Evolutionary conservation across 1,140 invertebrate genomes (phyloP).

Genomic region (Drosophila tani): DNA sequence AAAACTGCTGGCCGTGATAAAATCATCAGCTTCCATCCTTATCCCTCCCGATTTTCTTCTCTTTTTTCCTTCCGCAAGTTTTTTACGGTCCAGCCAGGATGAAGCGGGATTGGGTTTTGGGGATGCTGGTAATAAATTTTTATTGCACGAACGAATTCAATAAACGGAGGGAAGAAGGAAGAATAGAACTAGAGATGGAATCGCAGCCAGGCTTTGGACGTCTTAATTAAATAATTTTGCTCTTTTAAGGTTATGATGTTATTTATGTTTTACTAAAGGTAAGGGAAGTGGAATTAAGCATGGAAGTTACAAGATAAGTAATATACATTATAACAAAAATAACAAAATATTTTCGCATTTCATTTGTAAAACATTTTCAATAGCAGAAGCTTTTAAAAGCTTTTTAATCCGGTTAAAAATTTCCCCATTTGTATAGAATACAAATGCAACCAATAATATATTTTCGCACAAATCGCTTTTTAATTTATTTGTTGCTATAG

Average conservation of each 20-base stretch:
- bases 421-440: neutral
- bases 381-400: neutral
- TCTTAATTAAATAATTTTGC: slow-evolving; percentile 61
- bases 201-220: slow-evolving; percentile 26
- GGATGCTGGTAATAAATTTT: slow-evolving; percentile 62
- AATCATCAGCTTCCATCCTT: slow-evolving; percentile 65
- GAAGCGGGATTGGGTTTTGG: slow-evolving; percentile 5
- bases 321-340: neutral
- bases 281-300: neutral
- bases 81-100: slow-evolving; percentile 32
- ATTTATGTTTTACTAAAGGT: neutral
- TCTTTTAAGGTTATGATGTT: slow-evolving; percentile 1
- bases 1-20: slow-evolving; percentile 73
- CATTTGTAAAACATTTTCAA: neutral
- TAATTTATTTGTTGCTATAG: slow-evolving; percentile 10
- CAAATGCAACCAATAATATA: too few species aligned
- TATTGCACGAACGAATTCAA: slow-evolving; percentile 72
- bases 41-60: slow-evolving; percentile 19
- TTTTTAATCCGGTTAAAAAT: neutral
- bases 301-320: neutral
- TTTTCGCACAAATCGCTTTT: slow-evolving; percentile 8
- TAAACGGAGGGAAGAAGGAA: slow-evolving; percentile 34
- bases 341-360: neutral
- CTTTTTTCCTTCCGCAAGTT: slow-evolving; percentile 22
- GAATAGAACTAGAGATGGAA: slow-evolving; percentile 21